These are phyloP conservation scores for Chrysopa pallens DNA, from an alignment of 1,140 invertebrate species.

Conservation along the genomic window DNA sequence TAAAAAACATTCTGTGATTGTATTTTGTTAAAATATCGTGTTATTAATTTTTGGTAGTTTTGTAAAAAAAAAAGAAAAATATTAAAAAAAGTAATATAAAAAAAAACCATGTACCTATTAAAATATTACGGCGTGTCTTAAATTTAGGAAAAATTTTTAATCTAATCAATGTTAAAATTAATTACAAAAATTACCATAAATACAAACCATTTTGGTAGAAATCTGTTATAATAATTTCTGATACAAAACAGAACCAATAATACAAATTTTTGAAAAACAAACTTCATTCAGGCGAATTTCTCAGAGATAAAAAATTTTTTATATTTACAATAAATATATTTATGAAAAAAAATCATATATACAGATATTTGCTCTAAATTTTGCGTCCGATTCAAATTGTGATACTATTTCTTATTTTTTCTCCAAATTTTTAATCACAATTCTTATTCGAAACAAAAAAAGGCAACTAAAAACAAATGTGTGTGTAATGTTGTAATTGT, in stretches of 20 bases:
- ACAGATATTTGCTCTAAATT: no score
- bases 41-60: neutral
- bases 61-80: neutral
- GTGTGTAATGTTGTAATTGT: no score
- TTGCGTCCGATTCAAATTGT: no score
- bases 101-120: neutral
- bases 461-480: no score
- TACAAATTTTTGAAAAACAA: neutral
- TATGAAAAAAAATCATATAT: no score
- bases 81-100: no score
- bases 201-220: neutral
- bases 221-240: neutral
- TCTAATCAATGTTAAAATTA: neutral
- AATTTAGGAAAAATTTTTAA: neutral
- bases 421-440: no score
- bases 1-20: neutral
- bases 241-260: neutral
- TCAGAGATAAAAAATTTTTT: neutral
- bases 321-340: neutral
- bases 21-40: neutral
- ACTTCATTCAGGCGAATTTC: no score
- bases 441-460: no score
- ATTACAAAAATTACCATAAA: neutral
- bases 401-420: no score
- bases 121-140: neutral